Evolutionary conservation across 2,113 vertebrate genomes (phyloP), one percentile per base, ranked within the genome.

Genomic region (Solea solea): DNA sequence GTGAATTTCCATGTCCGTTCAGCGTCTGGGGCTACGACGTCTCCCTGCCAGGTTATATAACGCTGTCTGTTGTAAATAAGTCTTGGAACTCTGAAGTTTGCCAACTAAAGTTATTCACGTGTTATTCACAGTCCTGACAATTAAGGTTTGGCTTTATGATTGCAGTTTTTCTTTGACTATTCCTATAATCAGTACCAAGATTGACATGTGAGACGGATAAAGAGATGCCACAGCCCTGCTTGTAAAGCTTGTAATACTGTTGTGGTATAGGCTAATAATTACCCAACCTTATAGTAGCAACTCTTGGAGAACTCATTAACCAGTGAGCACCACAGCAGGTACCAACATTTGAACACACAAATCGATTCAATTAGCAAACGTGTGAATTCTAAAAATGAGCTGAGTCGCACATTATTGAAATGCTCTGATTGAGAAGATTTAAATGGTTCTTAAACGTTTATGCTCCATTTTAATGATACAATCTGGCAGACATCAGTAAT

Each of bases 1-100:
- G 61, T 59, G 1, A 64, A 64, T 81, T 71, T 66, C 69, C 57
- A 48, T 80, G 63, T 78, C 56, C 25, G 27, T 64, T 75, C 69
- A 76, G 48, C 53, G 54, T 42, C 10, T 41, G 34, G 52, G 44
- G 76, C 42, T 64, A 40, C 44, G 44, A 40, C n/a, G 8, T 71
- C 9, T 53, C 7, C 0, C 41, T 50, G 21, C 10, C 50, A 45
- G 16, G 57, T 63, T 77, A 25, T 48, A 51, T 16, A 45, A 58
- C 16, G 14, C 39, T 59, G 8, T 40, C 14, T 48, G 53, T 62
- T 34, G 21, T 71, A 45, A 66, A 71, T 9, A 49, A 1, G n/a
- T 52, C 34, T 49, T 14, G 16, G 9, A 57, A 25, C 4, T 25
- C 40, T 44, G 9, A 9, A n/a, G 28, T 54, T 16, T 45, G 14